Evolutionary conservation across 2,888 invertebrate genomes (phyloP), one percentile per base, ranked within the genome.

Genomic region (Synergus japonicus): DNA sequence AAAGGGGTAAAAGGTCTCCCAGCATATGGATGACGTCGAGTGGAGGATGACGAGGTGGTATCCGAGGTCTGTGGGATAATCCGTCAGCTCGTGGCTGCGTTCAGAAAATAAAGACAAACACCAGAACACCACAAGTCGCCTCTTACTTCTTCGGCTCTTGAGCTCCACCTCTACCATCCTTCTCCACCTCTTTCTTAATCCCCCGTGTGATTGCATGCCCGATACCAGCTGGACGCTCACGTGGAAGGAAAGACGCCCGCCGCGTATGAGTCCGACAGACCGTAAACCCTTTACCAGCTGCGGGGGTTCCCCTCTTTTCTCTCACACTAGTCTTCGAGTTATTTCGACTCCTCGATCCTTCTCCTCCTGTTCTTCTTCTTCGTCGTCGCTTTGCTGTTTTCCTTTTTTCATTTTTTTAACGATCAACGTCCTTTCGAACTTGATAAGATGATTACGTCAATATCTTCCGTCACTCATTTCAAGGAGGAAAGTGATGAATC

Each of bases 281-380:
- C 89, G 89, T 91, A 88, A 90, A 90, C 90, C 90, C 90, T 91
- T 91, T 89, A 89, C 87, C 91, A 89, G 86, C 91, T 88, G 89
- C 90, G 87, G 90, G 91, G 91, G 88, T 87, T 88, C 85, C 83
- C 83, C 84, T 81, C 80, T 84, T 37, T 84, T 79, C 86, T 81
- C 82, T 83, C 79, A 81, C 85, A 80, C 79, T 78, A 77, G 79
- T 13, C 73, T 77, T 66, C 80, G 78, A 83, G 79, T 83, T 79
- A 80, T 81, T 80, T 79, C 81, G 79, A 81, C 77, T 81, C 77
- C 81, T 79, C 81, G 43, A 69, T 81, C 81, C 41, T 78, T 76
- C 43, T 79, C 81, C 44, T 82, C 82, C 76, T 77, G 3, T 29
- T 66, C 78, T 73, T 78, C 3, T 29, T 66, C 78, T 73, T 78